Evolutionary conservation across 1,140 invertebrate genomes (phyloP).

Genomic region (Bombus breviceps): DNA sequence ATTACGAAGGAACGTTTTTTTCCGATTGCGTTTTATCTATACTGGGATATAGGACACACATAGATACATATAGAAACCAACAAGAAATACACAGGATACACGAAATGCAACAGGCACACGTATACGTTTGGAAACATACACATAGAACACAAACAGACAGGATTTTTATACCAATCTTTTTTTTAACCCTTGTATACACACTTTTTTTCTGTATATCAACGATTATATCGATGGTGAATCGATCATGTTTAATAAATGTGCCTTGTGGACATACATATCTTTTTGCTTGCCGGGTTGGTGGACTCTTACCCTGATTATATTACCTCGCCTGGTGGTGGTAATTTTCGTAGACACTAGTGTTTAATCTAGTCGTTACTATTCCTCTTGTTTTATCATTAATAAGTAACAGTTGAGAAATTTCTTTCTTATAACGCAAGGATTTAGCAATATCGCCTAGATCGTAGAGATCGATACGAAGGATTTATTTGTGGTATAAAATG

Average conservation of each 20-base stretch:
- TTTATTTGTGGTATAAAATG: background rate
- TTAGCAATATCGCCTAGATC: background rate
- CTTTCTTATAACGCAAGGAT: constrained; percentile 7
- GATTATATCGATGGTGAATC: constrained; percentile 78
- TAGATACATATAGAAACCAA: constrained; percentile 26
- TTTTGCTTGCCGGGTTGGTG: constrained; percentile 82
- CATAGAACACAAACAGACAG: background rate
- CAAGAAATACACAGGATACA: background rate
- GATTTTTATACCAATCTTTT: constrained; percentile 64
- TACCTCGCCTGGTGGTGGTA: constrained; percentile 80
- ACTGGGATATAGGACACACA: constrained; percentile 61
- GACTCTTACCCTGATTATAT: constrained; percentile 79
- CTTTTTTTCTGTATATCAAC: constrained; percentile 69
- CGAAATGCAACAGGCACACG: background rate
- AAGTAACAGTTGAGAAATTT: background rate
- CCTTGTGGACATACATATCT: constrained; percentile 80
- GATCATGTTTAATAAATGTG: constrained; percentile 84
- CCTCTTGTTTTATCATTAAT: background rate
- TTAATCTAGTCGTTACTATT: background rate
- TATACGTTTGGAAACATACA: background rate
- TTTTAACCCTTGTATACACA: constrained; percentile 73
- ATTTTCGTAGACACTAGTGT: constrained; percentile 69
- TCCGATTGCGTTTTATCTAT: constrained; percentile 37
- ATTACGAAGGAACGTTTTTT: constrained; percentile 40
- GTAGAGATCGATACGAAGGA: background rate